Percentiles rank a stretch among this genome's conserved stretches.
Evolutionary conservation across 2,797 vertebrate species (phyloP).

Genomic region (Emys orbicularis): DNA sequence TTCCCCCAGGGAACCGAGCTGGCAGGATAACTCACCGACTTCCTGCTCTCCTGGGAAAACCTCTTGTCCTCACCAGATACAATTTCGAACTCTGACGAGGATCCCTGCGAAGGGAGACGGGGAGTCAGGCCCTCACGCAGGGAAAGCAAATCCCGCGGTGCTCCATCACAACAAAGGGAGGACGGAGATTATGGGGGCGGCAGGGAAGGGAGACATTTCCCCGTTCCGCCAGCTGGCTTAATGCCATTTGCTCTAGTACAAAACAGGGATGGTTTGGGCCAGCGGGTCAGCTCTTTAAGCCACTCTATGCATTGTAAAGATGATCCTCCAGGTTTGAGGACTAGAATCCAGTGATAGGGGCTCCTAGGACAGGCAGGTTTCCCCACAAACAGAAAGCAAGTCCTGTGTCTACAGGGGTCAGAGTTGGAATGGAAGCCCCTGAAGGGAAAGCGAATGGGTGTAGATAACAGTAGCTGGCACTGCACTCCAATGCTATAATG

Average conservation of each 20-base stretch:
- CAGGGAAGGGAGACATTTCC: neutral
- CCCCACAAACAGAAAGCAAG: neutral
- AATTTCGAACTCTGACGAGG: slow-evolving; percentile 91
- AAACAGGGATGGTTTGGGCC: neutral
- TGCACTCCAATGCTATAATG: neutral
- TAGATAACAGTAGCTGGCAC: neutral
- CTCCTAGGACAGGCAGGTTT: neutral
- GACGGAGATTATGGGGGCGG: neutral
- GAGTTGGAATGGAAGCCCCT: neutral
- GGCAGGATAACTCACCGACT: slow-evolving; percentile 46
- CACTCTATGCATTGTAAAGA: neutral
- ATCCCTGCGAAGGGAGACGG: slow-evolving; percentile 80
- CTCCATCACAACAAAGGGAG: neutral
- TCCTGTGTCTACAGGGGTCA: neutral
- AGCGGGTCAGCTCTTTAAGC: neutral
- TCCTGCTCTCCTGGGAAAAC: slow-evolving; percentile 58
- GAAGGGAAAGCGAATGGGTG: neutral
- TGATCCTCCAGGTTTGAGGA: neutral
- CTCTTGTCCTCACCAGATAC: slow-evolving; percentile 82
- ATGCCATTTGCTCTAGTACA: neutral
- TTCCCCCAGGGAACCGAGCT: neutral
- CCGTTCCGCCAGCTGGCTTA: neutral
- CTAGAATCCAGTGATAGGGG: neutral
- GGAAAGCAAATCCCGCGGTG: neutral
- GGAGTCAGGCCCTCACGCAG: neutral